Base-by-base conservation (phyloP, 2,797 vertebrate species). In the Pangasius larnaudii region DNA sequence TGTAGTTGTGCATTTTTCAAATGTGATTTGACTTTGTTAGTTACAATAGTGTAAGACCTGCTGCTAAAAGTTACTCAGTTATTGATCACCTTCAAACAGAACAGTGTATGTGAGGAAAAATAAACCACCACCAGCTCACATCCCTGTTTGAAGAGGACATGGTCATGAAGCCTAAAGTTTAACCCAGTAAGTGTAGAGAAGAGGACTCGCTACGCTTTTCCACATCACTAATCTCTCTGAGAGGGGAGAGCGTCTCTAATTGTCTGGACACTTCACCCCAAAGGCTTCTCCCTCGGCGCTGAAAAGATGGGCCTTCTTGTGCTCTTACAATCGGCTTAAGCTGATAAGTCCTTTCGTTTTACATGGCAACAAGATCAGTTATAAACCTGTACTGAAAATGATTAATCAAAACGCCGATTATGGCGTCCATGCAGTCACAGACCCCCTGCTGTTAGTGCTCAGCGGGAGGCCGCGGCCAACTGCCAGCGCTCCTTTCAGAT, bases 321-420 rank as follows among this genome's bases (percentile, higher is more conserved):
- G 94, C 92, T 94, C 93, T 89, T 94, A 94, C 95, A 94, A 95
- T 92, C 91, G 89, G 95, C 94, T 95, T 96, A 96, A 95, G 94
- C 94, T 94, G 94, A 94, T 96, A 95, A 95, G 95, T 89, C 95
- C 94, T 94, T 90, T 96, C 90, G 95, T 94, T 93, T 93, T 91
- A 93, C 92, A 86, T 84, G 93, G 91, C 92, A 74, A 75, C 89
- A 86, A 90, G 93, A 95, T 94, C 88, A 88, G 88, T 85, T 88
- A 90, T 92, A 95, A 94, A 94, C 93, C 95, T 90, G 89, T 89
- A 80, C 91, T 87, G 83, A 95, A 94, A 95, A 94, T 87, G 91
- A 93, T 93, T 92, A 93, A 95, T 95, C 93, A 95, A 94, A 96
- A 94, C 93, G 92, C 89, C 90, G 91, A 96, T 96, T 96, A 96